These are phyloP conservation scores for Druon quercuslanigerum DNA, from an alignment of 1,140 invertebrate genomes.

Conservation along the genomic window DNA sequence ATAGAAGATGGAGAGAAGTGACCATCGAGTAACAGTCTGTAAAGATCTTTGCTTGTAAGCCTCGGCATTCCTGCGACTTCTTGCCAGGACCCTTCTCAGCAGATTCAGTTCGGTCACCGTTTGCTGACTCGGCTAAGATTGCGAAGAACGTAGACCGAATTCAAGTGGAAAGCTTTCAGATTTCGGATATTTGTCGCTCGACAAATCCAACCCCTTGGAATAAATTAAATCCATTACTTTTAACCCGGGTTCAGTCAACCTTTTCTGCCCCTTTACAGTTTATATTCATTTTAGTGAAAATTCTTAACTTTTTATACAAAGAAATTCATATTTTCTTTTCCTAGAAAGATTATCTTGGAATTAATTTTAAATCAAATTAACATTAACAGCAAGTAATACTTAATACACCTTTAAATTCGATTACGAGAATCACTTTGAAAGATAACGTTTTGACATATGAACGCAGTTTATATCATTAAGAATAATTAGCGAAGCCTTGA, in stretches of 20 bases:
- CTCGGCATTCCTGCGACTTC: constrained; percentile 45
- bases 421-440: too few relatives aligned
- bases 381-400: too few relatives aligned
- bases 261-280: not conserved
- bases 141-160: not conserved
- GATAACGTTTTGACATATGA: too few relatives aligned
- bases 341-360: too few relatives aligned
- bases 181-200: constrained; percentile 18
- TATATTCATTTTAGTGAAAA: not conserved
- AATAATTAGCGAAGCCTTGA: too few relatives aligned
- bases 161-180: constrained; percentile 24
- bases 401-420: too few relatives aligned
- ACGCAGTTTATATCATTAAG: too few relatives aligned
- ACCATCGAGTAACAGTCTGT: not conserved
- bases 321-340: too few relatives aligned
- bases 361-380: too few relatives aligned
- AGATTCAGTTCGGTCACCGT: constrained; percentile 47
- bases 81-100: constrained; percentile 49
- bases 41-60: not conserved
- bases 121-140: constrained; percentile 54
- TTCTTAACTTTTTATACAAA: too few relatives aligned
- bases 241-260: not conserved
- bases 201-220: constrained; percentile 8
- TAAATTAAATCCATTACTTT: constrained; percentile 1
- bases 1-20: not conserved